Conservation (phyloP, 2,113 vertebrate species). For the Hippocampus zosterae region DNA sequence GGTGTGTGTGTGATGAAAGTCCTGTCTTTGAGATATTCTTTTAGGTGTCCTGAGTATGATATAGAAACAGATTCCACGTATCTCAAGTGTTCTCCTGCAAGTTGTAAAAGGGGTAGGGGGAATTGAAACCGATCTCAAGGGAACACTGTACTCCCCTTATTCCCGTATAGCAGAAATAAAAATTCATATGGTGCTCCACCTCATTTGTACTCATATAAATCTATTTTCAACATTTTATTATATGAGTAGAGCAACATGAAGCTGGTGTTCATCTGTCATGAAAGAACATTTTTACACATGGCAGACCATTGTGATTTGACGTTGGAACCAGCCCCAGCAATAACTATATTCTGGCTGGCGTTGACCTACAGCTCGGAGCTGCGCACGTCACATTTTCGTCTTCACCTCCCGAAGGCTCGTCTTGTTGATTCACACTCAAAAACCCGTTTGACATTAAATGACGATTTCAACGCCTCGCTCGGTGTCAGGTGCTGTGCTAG, state of each 20-base stretch:
- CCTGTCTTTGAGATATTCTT: too few relatives aligned
- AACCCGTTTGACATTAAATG: neutral
- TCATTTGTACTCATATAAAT: too few relatives aligned
- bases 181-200: too few relatives aligned
- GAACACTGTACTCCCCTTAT: too few relatives aligned
- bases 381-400: slow-evolving; percentile 2
- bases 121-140: too few relatives aligned
- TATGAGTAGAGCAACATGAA: neutral
- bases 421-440: neutral
- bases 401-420: neutral
- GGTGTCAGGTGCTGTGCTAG: slow-evolving; percentile 19
- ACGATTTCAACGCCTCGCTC: neutral
- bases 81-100: too few relatives aligned
- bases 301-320: neutral
- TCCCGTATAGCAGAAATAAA: too few relatives aligned
- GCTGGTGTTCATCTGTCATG: neutral
- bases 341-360: slow-evolving; percentile 26
- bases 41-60: too few relatives aligned
- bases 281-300: neutral
- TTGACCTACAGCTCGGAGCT: slow-evolving; percentile 47
- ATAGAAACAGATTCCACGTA: too few relatives aligned
- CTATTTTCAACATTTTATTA: too few relatives aligned
- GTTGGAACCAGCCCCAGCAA: neutral
- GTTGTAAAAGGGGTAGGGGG: too few relatives aligned
- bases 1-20: too few relatives aligned